Percentiles rank a stretch among this genome's conserved stretches.
Conservation (phyloP, 2,888 invertebrate species). For the Lasioglossum morio region DNA sequence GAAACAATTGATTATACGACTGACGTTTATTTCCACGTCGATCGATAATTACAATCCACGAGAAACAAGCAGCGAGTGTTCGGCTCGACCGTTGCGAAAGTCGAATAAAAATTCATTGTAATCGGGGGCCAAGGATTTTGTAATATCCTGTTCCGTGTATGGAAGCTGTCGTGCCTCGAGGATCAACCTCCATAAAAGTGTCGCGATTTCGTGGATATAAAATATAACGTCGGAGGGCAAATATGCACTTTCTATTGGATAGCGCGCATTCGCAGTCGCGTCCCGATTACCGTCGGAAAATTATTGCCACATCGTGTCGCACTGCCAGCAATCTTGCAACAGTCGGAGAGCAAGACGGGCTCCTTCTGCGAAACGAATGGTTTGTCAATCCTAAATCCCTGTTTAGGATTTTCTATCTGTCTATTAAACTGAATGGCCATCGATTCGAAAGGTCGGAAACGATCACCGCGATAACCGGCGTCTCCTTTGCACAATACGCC, state of each 20-base stretch:
- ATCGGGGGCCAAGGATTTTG: neutral
- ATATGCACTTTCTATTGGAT: constrained; percentile 68
- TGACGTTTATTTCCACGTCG: neutral
- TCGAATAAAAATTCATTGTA: neutral
- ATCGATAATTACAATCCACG: neutral
- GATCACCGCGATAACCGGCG: neutral
- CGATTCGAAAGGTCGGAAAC: neutral
- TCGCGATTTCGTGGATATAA: constrained; percentile 49
- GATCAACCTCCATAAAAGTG: constrained; percentile 25
- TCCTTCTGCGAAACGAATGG: constrained; percentile 40
- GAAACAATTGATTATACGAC: neutral
- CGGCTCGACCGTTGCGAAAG: neutral
- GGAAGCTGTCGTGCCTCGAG: neutral
- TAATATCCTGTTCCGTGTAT: constrained; percentile 22
- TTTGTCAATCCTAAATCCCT: constrained; percentile 39
- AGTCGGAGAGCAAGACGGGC: constrained; percentile 56
- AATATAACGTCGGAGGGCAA: constrained; percentile 57
- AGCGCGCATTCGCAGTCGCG: constrained; percentile 60
- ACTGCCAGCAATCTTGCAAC: constrained; percentile 64
- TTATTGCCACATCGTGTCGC: constrained; percentile 63
- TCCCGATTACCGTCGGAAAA: constrained; percentile 70
- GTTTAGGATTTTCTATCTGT: neutral
- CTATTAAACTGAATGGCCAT: neutral
- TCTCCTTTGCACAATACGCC: neutral
- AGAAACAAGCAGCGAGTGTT: neutral